These are phyloP conservation scores for Microdon myrmicae DNA, from an alignment of 2,888 invertebrate genomes.

Conservation along the genomic window DNA sequence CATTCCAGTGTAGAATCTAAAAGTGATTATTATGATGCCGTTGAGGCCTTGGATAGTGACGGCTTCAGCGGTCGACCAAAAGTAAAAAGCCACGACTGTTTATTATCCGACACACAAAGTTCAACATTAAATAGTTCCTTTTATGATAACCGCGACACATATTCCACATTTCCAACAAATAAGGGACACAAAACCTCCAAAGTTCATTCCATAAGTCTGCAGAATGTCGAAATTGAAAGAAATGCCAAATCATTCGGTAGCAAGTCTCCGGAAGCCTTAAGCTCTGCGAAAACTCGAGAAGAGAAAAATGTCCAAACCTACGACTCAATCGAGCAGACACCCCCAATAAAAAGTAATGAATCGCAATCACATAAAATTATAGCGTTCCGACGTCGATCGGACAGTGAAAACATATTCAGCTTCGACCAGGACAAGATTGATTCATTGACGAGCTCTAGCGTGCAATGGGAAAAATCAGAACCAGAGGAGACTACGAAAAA, in stretches of 20 bases:
- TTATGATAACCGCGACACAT: conserved; percentile 72
- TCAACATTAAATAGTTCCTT: conserved; percentile 66
- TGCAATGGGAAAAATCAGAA: conserved; percentile 60
- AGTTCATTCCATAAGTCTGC: conserved; percentile 76
- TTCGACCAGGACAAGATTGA: conserved; percentile 82
- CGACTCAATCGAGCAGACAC: conserved; percentile 61
- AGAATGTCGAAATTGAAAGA: conserved; percentile 77
- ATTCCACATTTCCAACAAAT: conserved; percentile 74
- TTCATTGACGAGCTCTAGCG: conserved; percentile 72
- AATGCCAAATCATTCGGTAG: conserved; percentile 66
- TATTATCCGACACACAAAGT: conserved; percentile 69
- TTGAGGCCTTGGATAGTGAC: conserved; percentile 63
- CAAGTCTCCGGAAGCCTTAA: conserved; percentile 62
- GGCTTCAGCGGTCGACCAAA: conserved; percentile 62
- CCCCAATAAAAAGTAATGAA: conserved; percentile 56
- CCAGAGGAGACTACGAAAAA: conserved; percentile 71
- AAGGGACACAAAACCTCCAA: conserved; percentile 71
- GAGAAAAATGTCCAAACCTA: conserved; percentile 64
- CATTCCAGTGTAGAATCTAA: conserved; percentile 78
- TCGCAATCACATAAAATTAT: conserved; percentile 64
- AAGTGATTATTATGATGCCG: conserved; percentile 76
- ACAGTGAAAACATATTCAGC: conserved; percentile 77
- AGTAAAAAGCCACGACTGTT: conserved; percentile 72
- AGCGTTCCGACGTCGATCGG: conserved; percentile 74
- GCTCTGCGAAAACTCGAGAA: conserved; percentile 57